phyloP scores from a whole-genome alignment of 2,797 vertebrate species.

The Jordanella pulchra region DNA sequence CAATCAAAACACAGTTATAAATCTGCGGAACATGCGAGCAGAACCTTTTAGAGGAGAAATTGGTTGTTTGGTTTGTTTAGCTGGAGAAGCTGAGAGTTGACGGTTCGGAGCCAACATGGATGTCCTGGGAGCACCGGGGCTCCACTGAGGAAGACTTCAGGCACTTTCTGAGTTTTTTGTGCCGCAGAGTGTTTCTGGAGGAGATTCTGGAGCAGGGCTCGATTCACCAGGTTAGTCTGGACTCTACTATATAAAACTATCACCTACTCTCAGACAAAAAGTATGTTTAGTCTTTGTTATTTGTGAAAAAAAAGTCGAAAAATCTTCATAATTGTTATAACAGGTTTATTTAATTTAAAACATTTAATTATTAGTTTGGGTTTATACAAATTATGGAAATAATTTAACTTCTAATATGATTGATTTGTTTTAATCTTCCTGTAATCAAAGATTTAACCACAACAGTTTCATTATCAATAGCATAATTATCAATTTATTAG shows the following conservation, averaged over 20 bases:
- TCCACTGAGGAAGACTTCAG: conserved; percentile 68
- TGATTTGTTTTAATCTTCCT: neutral
- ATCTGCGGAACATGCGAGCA: conserved; percentile 5
- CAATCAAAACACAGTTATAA: fast-evolving
- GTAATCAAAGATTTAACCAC: too few relatives aligned
- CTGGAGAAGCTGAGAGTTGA: conserved; percentile 33
- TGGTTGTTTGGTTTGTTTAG: conserved; percentile 1
- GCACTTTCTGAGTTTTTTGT: conserved; percentile 50
- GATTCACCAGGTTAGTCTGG: conserved; percentile 38
- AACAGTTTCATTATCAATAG: neutral
- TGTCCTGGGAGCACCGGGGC: conserved; percentile 62
- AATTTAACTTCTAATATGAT: neutral
- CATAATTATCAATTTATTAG: neutral
- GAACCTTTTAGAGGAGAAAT: conserved; percentile 42
- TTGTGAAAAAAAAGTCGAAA: too few relatives aligned
- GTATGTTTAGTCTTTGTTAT: neutral
- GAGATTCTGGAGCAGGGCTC: conserved; percentile 13
- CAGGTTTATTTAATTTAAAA: neutral
- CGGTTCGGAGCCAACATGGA: conserved; percentile 73
- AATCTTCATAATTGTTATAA: neutral
- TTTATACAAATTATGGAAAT: neutral
- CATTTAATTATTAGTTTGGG: neutral
- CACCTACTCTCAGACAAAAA: neutral
- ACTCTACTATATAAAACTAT: neutral
- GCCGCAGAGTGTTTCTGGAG: neutral